phyloP scores from a whole-genome alignment of 1,140 invertebrate genomes.

The Onthophagus taurus region DNA sequence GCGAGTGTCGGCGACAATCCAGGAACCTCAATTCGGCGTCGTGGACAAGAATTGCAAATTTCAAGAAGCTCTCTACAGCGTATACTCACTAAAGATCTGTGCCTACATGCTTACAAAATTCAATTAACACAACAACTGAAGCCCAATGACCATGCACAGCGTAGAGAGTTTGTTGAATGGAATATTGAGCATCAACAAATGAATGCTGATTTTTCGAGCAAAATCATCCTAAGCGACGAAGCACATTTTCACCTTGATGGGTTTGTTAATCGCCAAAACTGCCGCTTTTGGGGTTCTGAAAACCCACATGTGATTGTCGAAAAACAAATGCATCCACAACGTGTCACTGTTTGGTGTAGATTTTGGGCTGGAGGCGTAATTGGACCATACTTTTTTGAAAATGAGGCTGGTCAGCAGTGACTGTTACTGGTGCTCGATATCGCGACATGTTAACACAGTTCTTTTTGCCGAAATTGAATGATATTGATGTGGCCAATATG shows the following conservation, averaged over 20 bases:
- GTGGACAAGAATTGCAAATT: no score
- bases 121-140: slow-evolving; percentile 16
- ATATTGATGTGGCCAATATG: no score
- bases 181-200: slow-evolving; percentile 15
- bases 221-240: slow-evolving; percentile 11
- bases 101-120: no score
- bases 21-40: no score
- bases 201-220: slow-evolving; percentile 10
- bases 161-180: slow-evolving; percentile 15
- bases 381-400: slow-evolving; percentile 6
- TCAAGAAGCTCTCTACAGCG: no score
- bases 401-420: slow-evolving; percentile 32
- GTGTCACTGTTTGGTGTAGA: no score
- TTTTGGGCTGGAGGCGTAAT: no score
- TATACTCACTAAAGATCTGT: no score
- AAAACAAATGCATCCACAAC: slow-evolving; percentile 23
- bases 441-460: slow-evolving; percentile 18
- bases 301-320: slow-evolving; percentile 21
- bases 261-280: slow-evolving; percentile 29
- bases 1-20: no score
- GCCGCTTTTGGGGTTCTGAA: slow-evolving; percentile 17
- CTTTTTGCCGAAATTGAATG: slow-evolving; percentile 18
- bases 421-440: slow-evolving; percentile 27
- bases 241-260: slow-evolving; percentile 12
- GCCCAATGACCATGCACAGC: slow-evolving; percentile 16